These are phyloP conservation scores for Whitmania pigra DNA, from an alignment of 1,140 invertebrate species.

Conservation along the genomic window DNA sequence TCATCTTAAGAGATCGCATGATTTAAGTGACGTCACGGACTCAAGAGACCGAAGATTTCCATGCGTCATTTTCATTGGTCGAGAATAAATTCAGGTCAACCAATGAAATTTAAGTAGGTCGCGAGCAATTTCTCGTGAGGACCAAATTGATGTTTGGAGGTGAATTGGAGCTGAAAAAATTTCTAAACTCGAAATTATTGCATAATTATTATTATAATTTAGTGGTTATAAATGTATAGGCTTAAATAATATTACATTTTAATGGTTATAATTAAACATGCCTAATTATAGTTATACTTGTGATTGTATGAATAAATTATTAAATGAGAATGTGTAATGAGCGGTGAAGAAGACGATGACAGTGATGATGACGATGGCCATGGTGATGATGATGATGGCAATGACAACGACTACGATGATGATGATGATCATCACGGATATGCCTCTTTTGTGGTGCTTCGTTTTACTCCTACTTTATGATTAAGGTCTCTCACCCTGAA, in stretches of 20 bases:
- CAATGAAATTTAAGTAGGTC: not conserved
- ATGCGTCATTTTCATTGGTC: not conserved
- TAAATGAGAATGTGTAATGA: too few species aligned
- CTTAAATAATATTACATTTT: not conserved
- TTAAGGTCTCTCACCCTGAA: too few species aligned
- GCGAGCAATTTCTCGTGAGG: conserved; percentile 2
- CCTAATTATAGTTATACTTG: too few species aligned
- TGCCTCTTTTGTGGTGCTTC: too few species aligned
- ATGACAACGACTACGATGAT: not conserved
- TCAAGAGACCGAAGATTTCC: not conserved
- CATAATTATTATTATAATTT: not conserved
- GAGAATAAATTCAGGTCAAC: not conserved
- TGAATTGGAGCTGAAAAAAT: not conserved
- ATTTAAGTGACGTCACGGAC: not conserved
- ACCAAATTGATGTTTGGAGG: not conserved
- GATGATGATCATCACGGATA: too few species aligned
- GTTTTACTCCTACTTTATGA: too few species aligned
- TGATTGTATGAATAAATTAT: too few species aligned
- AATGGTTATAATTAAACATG: too few species aligned
- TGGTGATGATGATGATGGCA: not conserved
- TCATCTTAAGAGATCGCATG: not conserved
- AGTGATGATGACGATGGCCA: not conserved
- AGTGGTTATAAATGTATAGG: not conserved
- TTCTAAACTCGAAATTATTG: not conserved
- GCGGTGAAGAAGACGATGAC: not conserved